These are phyloP conservation scores for Lordiphosa stackelbergi DNA, from an alignment of 1,140 invertebrate genomes.

Conservation along the genomic window DNA sequence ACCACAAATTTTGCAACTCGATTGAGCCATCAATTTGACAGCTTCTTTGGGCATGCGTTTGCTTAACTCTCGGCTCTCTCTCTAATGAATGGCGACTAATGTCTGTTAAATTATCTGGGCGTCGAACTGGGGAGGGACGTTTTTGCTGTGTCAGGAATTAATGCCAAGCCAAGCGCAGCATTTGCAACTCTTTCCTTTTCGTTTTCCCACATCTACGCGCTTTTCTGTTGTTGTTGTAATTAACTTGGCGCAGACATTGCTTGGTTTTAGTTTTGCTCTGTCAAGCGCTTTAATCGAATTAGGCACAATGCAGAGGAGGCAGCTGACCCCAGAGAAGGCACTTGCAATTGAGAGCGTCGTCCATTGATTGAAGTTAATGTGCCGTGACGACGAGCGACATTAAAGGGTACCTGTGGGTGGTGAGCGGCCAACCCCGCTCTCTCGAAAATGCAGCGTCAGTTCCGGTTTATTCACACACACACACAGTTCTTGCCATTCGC, in stretches of 20 bases:
- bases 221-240: conserved; percentile 35
- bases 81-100: conserved; percentile 28
- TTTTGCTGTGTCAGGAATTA: conserved; percentile 30
- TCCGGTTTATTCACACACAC: conserved; percentile 56
- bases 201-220: conserved; percentile 30
- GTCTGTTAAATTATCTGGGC: conserved; percentile 15
- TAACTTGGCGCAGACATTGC: conserved; percentile 36
- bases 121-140: conserved; percentile 7
- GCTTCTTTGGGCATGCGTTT: not conserved
- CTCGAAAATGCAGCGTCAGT: conserved; percentile 27
- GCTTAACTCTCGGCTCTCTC: not conserved
- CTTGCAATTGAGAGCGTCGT: conserved; percentile 7
- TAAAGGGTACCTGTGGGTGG: conserved; percentile 24
- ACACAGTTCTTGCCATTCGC: conserved; percentile 32
- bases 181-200: conserved; percentile 24
- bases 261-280: conserved; percentile 32
- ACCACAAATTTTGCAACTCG: not conserved
- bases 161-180: conserved; percentile 34
- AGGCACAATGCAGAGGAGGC: conserved; percentile 21
- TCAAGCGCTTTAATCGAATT: conserved; percentile 67
- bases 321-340: conserved; percentile 3
- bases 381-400: conserved; percentile 33
- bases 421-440: conserved; percentile 14
- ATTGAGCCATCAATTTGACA: conserved; percentile 1
- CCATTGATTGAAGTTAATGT: conserved; percentile 71